Base-by-base conservation (phyloP, 2,888 invertebrate species). In the Zonitis immaculata region DNA sequence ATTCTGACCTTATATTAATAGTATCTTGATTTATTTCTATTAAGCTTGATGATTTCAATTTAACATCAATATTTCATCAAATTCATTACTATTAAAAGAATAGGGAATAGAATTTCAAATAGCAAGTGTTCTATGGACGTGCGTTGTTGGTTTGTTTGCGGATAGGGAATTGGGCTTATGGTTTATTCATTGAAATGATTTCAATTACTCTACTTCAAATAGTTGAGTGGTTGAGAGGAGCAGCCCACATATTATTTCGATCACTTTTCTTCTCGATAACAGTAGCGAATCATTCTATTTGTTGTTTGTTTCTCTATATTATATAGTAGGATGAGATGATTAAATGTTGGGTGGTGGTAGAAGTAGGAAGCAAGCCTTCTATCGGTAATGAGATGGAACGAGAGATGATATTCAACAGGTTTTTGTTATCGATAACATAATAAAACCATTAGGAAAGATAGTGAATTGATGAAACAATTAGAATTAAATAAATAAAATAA, bases 161-260 rank as follows among this genome's bases (percentile, higher is more conserved):
- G 63, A 64, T 64, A 63, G 35, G 20, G 51, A 61, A 62, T 62
- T 56, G 61, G 55, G 59, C 59, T 55, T 58, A 57, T 60, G 73
- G 71, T 73, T 73, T 73, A 73, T 73, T 73, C 73, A 57, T 53
- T 32, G 45, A 35, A 53, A 49, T 42, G 59, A 58, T 61, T 64
- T 63, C 62, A 71, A 62, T 62, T 63, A 62, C 63, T 61, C 62
- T 61, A 62, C 58, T 61, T 50, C 44, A 50, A n/a, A n/a, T n/a
- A n/a, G n/a, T n/a, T n/a, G 47, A 35, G 18, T 35, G 35, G n/a
- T 18, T 35, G 35, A 35, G 18, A 18, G 16, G 16, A 35, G 8
- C 14, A 1, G 32, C 35, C 35, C 35, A 32, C 32, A 32, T 14
- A 32, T 32, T 32, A n/a, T n/a, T n/a, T 12, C n/a, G 12, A 6